These are phyloP conservation scores for Kryptolebias marmoratus DNA, from an alignment of 2,113 vertebrate species.

Conservation along the genomic window DNA sequence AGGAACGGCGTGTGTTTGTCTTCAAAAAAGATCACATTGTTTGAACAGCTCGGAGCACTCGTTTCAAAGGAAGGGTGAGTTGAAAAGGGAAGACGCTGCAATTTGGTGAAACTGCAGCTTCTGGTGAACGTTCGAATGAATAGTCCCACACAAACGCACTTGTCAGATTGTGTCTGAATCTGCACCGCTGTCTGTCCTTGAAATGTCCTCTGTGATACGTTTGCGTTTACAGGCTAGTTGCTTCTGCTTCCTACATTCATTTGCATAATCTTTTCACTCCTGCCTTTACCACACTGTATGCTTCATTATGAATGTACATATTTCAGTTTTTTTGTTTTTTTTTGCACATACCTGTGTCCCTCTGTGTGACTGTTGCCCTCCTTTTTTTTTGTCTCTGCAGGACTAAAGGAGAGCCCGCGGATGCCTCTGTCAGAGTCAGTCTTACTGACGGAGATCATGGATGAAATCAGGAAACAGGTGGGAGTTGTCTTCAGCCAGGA, in stretches of 20 bases:
- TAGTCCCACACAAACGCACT: background rate
- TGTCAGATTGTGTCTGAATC: conserved; percentile 14
- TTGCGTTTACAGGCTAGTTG: background rate
- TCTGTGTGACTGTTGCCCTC: conserved; percentile 6
- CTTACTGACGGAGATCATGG: conserved; percentile 79
- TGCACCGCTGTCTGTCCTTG: conserved; percentile 25
- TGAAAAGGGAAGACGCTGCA: conserved; percentile 9
- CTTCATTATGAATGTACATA: conserved; percentile 30
- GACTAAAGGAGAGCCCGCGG: conserved; percentile 80
- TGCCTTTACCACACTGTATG: conserved; percentile 18
- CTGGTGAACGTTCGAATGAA: background rate
- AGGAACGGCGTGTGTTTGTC: conserved; percentile 20
- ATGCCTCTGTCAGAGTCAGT: conserved; percentile 81
- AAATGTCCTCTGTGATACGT: conserved; percentile 16
- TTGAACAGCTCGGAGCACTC: background rate
- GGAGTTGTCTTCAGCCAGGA: conserved; percentile 79
- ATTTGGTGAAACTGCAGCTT: conserved; percentile 10
- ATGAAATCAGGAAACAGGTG: conserved; percentile 78
- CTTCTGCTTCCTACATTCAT: conserved; percentile 20
- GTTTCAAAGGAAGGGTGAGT: conserved; percentile 18
- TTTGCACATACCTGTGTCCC: background rate
- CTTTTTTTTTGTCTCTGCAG: conserved; percentile 54
- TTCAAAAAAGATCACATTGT: conserved; percentile 19
- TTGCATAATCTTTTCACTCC: conserved; percentile 47
- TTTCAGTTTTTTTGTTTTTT: accelerated